Conservation (phyloP, 2,113 vertebrate species). For the Anarhynchus alexandrinus region DNA sequence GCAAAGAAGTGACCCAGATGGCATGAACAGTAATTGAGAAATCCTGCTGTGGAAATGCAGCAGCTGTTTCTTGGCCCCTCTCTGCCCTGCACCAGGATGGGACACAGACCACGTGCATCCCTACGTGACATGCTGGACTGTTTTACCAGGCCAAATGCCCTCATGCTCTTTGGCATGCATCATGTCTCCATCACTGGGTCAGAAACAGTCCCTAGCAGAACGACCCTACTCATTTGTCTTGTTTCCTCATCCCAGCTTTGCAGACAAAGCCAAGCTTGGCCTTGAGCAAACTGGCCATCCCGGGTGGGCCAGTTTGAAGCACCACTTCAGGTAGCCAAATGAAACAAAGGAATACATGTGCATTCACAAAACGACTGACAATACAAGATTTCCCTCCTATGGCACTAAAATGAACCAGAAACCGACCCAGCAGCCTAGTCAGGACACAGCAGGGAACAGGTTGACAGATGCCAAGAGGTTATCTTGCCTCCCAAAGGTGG, state of each 20-base stretch:
- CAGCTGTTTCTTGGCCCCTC: not conserved
- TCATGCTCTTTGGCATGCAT: rapidly evolving
- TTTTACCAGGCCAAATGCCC: not conserved
- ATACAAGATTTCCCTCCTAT: not conserved
- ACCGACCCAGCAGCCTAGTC: not conserved
- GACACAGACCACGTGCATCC: not conserved
- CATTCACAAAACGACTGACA: not conserved
- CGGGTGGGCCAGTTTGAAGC: not conserved
- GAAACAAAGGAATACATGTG: not conserved
- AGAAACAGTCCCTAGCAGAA: not conserved
- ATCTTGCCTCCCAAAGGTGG: not conserved
- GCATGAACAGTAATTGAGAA: not conserved
- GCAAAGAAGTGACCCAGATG: not conserved
- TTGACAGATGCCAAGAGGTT: not conserved
- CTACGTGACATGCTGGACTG: not conserved
- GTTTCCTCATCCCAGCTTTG: not conserved
- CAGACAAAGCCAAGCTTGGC: not conserved
- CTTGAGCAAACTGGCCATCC: not conserved
- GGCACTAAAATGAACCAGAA: not conserved
- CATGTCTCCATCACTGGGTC: rapidly evolving
- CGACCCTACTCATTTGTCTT: not conserved
- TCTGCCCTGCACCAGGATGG: not conserved
- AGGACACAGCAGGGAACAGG: not conserved
- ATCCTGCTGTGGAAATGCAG: not conserved
- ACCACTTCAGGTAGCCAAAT: not conserved